phyloP scores from a whole-genome alignment of 1,140 invertebrate genomes.

The Neuroterus valhalla region DNA sequence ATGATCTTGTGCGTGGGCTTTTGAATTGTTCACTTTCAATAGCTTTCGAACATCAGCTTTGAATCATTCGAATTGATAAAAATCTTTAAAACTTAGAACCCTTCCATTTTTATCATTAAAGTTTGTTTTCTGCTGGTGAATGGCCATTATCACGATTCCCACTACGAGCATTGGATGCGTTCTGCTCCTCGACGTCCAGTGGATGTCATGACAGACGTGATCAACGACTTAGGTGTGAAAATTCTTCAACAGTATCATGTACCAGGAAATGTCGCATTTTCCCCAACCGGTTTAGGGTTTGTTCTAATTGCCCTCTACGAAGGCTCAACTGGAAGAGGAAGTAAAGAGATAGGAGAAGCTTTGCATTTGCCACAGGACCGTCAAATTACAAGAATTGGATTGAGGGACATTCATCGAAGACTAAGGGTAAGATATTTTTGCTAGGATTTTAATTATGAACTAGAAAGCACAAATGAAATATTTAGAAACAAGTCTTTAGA shows the following conservation, averaged over 20 bases:
- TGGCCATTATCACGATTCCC: slow-evolving; percentile 51
- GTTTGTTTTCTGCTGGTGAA: slow-evolving; percentile 44
- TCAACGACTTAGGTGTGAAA: slow-evolving; percentile 83
- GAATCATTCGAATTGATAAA: too few species aligned
- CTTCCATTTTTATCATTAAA: slow-evolving; percentile 35
- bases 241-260: slow-evolving; percentile 77
- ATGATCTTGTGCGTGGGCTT: too few species aligned
- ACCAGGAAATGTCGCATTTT: slow-evolving; percentile 89
- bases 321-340: slow-evolving; percentile 81
- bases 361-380: slow-evolving; percentile 82
- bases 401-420: slow-evolving; percentile 85
- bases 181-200: slow-evolving; percentile 72
- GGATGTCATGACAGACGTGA: slow-evolving; percentile 85
- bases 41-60: too few species aligned
- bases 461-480: too few species aligned
- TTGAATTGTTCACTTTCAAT: too few species aligned
- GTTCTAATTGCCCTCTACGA: slow-evolving; percentile 86
- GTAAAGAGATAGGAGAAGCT: slow-evolving; percentile 81
- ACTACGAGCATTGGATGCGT: slow-evolving; percentile 56
- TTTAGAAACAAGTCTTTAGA: too few species aligned
- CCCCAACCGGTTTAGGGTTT: slow-evolving; percentile 85
- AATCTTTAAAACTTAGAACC: too few species aligned
- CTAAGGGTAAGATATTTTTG: slow-evolving; percentile 78
- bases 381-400: slow-evolving; percentile 82
- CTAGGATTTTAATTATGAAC: too few species aligned